Base-by-base conservation (phyloP, 2,797 vertebrate genomes). In the Sebastes hubbsi region DNA sequence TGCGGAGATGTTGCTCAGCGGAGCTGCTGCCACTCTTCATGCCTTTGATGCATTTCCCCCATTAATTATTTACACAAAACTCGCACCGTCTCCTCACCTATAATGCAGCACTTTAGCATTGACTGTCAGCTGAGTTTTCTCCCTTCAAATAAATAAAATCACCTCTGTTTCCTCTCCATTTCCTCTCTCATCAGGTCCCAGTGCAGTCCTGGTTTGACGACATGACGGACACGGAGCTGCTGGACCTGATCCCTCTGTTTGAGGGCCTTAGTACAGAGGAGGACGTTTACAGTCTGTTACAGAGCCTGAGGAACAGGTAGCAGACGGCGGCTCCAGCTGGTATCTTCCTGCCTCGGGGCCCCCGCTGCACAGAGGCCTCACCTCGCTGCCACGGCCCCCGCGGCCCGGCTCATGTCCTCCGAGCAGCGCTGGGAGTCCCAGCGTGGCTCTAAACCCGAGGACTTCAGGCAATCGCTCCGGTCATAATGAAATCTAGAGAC, bases 171-270 rank as follows among this genome's bases (percentile, higher is more conserved):
- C 18, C 18, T 62, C 7, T 22, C 16, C 34, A 0, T 24, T 14
- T 18, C 6, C 11, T 27, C 42, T 38, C 64, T 94, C 36, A 52
- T 1, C 79, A 99, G 99, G 99, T 99, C 87, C 98, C 99, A 16
- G 99, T 99, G 88, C 98, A 98, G 95, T 99, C 99, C 76, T 99
- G 99, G 99, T 99, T 99, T 80, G 98, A 99, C 25, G 98, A 99
- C 95, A 97, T 99, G 98, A 94, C 96, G 0, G 99, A 99, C 95
- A 99, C 97, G 0, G 99, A 99, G 95, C 96, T 99, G 92, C 95
- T 98, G 93, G 99, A 99, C 86, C 97, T 99, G 90, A 94, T 96
- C 49, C 98, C 98, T 65, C 96, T 99, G 93, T 98, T 99, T 52
- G 98, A 99, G 95, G 97, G 96, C 87, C 95, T 99, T 89, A 95